These are phyloP conservation scores for Colletes gigas DNA, from an alignment of 1,140 invertebrate species.

Conservation along the genomic window DNA sequence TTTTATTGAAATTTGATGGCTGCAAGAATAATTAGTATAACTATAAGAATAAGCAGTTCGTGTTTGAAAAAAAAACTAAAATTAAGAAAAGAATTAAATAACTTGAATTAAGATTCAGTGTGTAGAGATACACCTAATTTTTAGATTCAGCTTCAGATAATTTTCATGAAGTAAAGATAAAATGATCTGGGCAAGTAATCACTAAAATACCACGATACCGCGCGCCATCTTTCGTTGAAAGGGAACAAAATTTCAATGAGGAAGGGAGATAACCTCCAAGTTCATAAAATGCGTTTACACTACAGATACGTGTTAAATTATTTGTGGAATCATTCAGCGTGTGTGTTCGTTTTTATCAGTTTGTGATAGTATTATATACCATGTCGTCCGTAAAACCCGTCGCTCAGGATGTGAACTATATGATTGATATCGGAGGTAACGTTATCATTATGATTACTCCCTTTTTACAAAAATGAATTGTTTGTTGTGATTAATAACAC, in stretches of 20 bases:
- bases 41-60: too few species aligned
- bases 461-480: too few species aligned
- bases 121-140: too few species aligned
- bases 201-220: background rate
- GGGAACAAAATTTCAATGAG: background rate
- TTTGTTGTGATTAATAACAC: background rate
- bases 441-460: background rate
- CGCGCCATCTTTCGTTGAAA: conserved; percentile 1
- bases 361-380: background rate
- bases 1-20: too few species aligned
- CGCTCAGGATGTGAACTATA: background rate
- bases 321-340: too few species aligned
- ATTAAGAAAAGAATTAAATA: too few species aligned
- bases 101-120: too few species aligned
- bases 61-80: too few species aligned
- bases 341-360: background rate
- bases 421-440: conserved; percentile 49
- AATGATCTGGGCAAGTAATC: too few species aligned
- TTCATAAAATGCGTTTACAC: background rate
- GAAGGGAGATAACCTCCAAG: conserved; percentile 21
- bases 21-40: too few species aligned
- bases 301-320: background rate
- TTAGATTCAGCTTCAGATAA: too few species aligned
- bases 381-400: conserved; percentile 27
- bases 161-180: too few species aligned